Evolutionary conservation across 2,888 invertebrate genomes (phyloP).

Genomic region (Orthosia incerta): DNA sequence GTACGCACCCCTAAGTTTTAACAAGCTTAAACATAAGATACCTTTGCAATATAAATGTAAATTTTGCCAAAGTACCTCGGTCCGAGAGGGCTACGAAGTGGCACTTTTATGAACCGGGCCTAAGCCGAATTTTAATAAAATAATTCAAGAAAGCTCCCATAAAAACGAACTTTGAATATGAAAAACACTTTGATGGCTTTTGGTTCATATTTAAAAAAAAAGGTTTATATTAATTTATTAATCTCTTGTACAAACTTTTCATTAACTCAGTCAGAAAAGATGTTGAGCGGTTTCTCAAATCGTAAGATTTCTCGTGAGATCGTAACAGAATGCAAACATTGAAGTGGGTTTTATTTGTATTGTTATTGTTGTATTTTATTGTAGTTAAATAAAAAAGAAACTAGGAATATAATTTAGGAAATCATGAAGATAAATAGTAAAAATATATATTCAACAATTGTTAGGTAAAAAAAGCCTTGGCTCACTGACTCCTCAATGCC

Average conservation of each 20-base stretch:
- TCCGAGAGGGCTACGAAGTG: conserved; percentile 67
- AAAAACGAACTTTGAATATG: conserved; percentile 71
- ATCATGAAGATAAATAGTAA: too few species aligned
- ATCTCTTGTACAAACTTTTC: conserved; percentile 58
- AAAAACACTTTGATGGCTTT: conserved; percentile 65
- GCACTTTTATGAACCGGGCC: conserved; percentile 72
- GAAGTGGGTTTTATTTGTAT: too few species aligned
- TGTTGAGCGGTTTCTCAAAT: background rate
- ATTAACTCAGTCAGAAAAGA: conserved; percentile 26
- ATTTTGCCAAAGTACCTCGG: conserved; percentile 66
- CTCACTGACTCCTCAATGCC: too few species aligned
- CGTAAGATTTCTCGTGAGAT: too few species aligned
- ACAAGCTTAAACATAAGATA: conserved; percentile 71
- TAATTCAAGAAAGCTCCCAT: conserved; percentile 67
- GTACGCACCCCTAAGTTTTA: conserved; percentile 59
- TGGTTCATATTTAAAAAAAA: conserved; percentile 60
- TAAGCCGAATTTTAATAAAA: conserved; percentile 73
- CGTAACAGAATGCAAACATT: too few species aligned
- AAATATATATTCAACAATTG: too few species aligned
- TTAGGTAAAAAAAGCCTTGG: too few species aligned
- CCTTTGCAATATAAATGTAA: conserved; percentile 77
- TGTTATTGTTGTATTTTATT: too few species aligned
- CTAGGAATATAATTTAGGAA: too few species aligned
- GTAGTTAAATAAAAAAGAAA: too few species aligned
- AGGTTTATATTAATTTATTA: conserved; percentile 62